Percentiles rank a stretch among this genome's conserved stretches.
Evolutionary conservation across 2,113 vertebrate species (phyloP).

Genomic region (Podarcis muralis): DNA sequence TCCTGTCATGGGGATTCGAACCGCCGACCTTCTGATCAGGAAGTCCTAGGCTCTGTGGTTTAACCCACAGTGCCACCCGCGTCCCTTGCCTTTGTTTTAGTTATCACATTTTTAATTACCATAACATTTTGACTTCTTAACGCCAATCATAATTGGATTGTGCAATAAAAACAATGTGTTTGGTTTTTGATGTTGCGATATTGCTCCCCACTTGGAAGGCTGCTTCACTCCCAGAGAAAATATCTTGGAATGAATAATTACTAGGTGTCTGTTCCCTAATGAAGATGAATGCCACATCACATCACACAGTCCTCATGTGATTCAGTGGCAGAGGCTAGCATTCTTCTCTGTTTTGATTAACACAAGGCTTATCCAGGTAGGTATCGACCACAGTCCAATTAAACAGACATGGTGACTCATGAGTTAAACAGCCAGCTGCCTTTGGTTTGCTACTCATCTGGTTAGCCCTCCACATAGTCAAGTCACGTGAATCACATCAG

Average conservation of each 20-base stretch:
- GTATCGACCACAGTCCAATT: constrained; percentile 56
- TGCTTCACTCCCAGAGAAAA: constrained; percentile 37
- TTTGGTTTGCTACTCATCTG: neutral
- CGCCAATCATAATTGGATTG: neutral
- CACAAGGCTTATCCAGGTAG: constrained; percentile 25
- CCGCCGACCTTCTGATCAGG: too few species aligned
- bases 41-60: too few species aligned
- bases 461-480: neutral
- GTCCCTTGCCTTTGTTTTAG: neutral
- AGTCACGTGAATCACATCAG: too few species aligned
- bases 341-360: constrained; percentile 56
- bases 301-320: constrained; percentile 2
- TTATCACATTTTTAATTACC: neutral
- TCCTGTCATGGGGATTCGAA: too few species aligned
- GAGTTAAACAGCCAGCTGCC: constrained; percentile 67
- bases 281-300: constrained; percentile 69
- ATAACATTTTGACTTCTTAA: neutral
- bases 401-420: constrained; percentile 69
- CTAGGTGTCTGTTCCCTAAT: constrained; percentile 67
- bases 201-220: constrained; percentile 59
- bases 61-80: too few species aligned
- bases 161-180: constrained; percentile 5
- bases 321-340: constrained; percentile 59
- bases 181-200: constrained; percentile 39
- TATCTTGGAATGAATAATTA: constrained; percentile 71